A percentile compares a stretch with the other conserved stretches of the same genome.
These are phyloP conservation scores for Epizoanthus stellaris DNA, from an alignment of 92 coral and sea anemone genomes.

Conservation along the genomic window DNA sequence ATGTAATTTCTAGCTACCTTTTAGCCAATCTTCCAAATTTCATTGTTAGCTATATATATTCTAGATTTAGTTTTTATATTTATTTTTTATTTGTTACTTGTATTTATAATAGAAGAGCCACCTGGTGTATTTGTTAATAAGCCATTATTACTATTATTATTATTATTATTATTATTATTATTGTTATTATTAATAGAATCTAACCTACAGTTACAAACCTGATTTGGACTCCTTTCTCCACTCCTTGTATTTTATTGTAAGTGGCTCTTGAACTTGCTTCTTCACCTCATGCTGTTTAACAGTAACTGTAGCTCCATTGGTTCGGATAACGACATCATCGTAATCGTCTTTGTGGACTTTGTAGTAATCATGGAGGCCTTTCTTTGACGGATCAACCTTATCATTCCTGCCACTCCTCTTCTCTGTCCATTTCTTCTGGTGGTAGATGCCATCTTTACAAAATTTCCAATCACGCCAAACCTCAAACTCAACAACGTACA, in stretches of 20 bases:
- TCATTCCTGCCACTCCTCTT: constrained; percentile 8
- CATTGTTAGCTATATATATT: too few relatives aligned
- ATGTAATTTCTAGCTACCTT: too few relatives aligned
- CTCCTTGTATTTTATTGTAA: constrained; percentile 39
- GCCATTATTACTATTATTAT: too few relatives aligned
- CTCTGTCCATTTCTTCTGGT: constrained; percentile 25
- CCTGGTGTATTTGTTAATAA: too few relatives aligned
- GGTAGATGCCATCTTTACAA: constrained; percentile 39
- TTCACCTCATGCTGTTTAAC: constrained; percentile 34
- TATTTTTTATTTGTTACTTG: too few relatives aligned
- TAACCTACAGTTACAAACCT: constrained; percentile 39
- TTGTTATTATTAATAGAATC: too few relatives aligned
- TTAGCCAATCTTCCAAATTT: background rate
- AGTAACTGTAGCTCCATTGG: constrained; percentile 42
- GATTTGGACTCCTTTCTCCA: constrained; percentile 26
- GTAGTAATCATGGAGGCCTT: constrained; percentile 28
- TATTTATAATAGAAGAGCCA: too few relatives aligned
- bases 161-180: too few relatives aligned
- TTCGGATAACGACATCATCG: constrained; percentile 42
- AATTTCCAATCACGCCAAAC: constrained; percentile 40
- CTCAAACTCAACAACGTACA: constrained; percentile 45
- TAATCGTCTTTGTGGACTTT: constrained; percentile 45
- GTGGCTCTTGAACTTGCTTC: constrained; percentile 46
- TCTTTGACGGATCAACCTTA: constrained; percentile 18
- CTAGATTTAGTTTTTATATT: too few relatives aligned